Conservation (phyloP, 2,113 vertebrate genomes). For the Ammodramus savannarum region DNA sequence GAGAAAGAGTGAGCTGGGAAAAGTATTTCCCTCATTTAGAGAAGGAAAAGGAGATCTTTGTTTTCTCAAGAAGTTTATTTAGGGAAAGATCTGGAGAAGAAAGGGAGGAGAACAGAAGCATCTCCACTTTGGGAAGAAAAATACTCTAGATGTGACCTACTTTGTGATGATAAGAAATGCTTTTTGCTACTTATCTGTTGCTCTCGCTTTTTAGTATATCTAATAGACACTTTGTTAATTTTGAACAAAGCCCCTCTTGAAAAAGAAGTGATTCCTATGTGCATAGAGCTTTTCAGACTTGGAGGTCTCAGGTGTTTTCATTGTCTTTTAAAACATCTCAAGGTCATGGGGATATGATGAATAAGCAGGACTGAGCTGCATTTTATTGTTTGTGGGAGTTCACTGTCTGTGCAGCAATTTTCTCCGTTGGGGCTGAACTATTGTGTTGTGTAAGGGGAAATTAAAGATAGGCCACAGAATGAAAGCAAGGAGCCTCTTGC, state of each 20-base stretch:
- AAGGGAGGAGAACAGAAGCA: not conserved
- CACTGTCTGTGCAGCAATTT: not conserved
- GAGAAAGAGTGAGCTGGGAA: not conserved
- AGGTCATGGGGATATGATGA: not conserved
- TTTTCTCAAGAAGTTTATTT: not conserved
- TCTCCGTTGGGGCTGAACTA: not conserved
- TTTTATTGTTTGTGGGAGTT: not conserved
- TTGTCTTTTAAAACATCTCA: not conserved
- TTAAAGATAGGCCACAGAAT: not conserved
- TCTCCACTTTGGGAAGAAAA: not conserved
- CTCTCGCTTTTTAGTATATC: not conserved
- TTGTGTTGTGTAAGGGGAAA: not conserved
- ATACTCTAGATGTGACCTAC: not conserved
- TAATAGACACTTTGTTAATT: not conserved
- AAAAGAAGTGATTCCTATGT: not conserved
- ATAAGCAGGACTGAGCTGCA: not conserved
- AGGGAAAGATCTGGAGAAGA: not conserved
- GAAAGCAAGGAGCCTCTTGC: not conserved
- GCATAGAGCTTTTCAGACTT: not conserved
- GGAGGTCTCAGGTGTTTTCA: conserved; percentile 7
- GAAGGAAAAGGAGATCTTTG: not conserved
- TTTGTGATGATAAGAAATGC: not conserved
- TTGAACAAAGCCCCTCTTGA: not conserved
- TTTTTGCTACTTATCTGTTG: not conserved
- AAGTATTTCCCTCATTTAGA: not conserved